Base-by-base conservation (phyloP, 1,140 invertebrate species). In the Hycleus phaleratus region DNA sequence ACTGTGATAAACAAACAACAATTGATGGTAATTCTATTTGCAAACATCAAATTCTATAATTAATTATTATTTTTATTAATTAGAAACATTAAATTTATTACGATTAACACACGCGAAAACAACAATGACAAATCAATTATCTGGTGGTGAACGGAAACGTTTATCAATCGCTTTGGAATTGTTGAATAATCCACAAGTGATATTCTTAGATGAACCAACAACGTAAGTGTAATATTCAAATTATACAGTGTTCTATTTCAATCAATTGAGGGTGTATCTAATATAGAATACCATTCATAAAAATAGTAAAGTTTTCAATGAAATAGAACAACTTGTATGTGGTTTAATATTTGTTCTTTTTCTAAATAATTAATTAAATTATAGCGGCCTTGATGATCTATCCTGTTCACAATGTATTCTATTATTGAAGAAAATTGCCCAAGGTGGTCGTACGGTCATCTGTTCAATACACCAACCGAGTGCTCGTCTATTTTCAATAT, bases 381-480 rank as follows among this genome's bases (percentile, higher is more conserved):
- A 26, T 65, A 89, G 86, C 0, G 89, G 89, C 1, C 69, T 91
- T 26, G 89, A 91, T 65, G 87, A 90, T 70, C 69, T 88, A 26
- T 84, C 88, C 0, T 87, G 87, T 46, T 78, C 82, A 0, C 88
- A 90, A 26, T 90, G 88, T 59, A 79, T 90, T 18, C 79, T 83
- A 1, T 75, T 91, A 18, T 73, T 93, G 3, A 87, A 89, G 71
- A 79, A 81, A 26, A 77, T 97, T 39, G 91, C 93, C 0, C 70
- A 82, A 42, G 87, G 84, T 2, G 91, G 92, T 1, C 77, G 91
- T 38, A 94, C 92, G 0, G 85, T 97, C 0, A 82, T 96, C 11
- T 95, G 92, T 70, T 94, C 92, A 0, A 84, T 97, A 24, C 94
- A 97, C 70, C 94, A 93, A 12, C 94, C 94, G 0, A 93, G 90